These are phyloP conservation scores for Blastomussa wellsi DNA, from an alignment of 92 coral and sea anemone species.

Conservation along the genomic window DNA sequence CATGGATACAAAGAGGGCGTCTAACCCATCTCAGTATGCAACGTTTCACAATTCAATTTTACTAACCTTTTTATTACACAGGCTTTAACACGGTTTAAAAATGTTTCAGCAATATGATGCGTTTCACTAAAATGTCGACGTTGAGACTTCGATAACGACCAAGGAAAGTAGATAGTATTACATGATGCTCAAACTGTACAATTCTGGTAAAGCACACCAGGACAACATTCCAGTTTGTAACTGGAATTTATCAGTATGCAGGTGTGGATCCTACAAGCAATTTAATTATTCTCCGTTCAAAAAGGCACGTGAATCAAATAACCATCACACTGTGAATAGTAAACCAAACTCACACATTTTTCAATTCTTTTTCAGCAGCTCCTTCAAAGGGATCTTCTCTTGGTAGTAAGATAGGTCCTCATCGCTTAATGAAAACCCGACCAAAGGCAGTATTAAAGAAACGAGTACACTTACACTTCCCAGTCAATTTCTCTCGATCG, in stretches of 20 bases:
- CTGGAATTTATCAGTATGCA: not conserved
- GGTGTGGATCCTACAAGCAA: not conserved
- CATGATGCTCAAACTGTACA: not conserved
- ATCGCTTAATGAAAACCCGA: not conserved
- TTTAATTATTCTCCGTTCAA: not conserved
- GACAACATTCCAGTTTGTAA: not conserved
- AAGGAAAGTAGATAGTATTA: not conserved
- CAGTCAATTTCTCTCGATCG: not conserved
- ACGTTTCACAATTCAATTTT: not conserved
- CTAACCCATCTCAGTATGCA: not conserved
- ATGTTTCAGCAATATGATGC: not conserved
- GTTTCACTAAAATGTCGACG: too few relatives aligned
- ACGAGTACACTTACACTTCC: not conserved
- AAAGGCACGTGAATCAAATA: not conserved
- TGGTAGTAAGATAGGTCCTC: not conserved
- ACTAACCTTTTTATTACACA: not conserved
- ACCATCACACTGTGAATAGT: not conserved
- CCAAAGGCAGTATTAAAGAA: not conserved
- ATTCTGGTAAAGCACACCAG: not conserved
- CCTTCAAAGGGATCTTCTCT: not conserved
- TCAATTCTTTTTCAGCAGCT: slow-evolving; percentile 22
- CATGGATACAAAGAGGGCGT: not conserved
- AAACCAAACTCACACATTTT: not conserved
- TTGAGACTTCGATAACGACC: too few relatives aligned
- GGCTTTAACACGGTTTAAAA: not conserved